A percentile compares a stretch with the other conserved stretches of the same genome.
These are phyloP conservation scores for Synaphobranchus kaupii DNA, from an alignment of 2,797 vertebrate species.

Conservation along the genomic window DNA sequence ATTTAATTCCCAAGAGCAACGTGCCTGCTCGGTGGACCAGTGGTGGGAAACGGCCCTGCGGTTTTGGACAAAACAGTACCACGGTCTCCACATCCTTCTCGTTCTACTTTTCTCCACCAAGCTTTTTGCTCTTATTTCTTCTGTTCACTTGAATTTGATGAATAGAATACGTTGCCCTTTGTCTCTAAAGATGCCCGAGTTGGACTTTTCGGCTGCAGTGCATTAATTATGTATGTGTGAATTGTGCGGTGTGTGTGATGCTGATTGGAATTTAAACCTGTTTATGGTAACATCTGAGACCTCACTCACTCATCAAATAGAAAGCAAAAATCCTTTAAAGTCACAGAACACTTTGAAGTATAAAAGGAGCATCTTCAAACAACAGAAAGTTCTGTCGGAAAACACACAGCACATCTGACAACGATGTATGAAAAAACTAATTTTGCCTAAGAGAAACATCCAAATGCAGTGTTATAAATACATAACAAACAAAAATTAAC, in stretches of 20 bases:
- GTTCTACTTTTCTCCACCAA: not conserved
- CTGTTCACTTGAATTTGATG: not conserved
- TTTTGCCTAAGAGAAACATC: not conserved
- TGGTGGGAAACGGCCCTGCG: slow-evolving; percentile 41
- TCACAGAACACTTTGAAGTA: not conserved
- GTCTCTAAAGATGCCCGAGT: not conserved
- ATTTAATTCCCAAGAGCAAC: slow-evolving; percentile 52
- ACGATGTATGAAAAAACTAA: not conserved
- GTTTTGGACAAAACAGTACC: slow-evolving; percentile 42
- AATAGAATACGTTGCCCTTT: not conserved
- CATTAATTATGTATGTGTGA: not conserved
- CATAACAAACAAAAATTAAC: not conserved
- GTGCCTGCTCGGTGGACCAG: slow-evolving; percentile 57
- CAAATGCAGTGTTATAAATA: not conserved
- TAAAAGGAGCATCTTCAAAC: slow-evolving; percentile 1
- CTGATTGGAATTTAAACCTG: not conserved
- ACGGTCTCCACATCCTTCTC: slow-evolving; percentile 34
- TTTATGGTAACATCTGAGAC: not conserved
- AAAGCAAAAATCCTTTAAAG: slow-evolving; percentile 17
- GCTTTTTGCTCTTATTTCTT: not conserved
- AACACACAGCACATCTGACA: slow-evolving; percentile 6
- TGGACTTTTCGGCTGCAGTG: not conserved
- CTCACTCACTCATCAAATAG: not conserved
- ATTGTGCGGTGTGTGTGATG: not conserved
- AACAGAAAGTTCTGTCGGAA: not conserved